Conservation (phyloP, 1,140 invertebrate genomes). For the Drosophila mauritiana region DNA sequence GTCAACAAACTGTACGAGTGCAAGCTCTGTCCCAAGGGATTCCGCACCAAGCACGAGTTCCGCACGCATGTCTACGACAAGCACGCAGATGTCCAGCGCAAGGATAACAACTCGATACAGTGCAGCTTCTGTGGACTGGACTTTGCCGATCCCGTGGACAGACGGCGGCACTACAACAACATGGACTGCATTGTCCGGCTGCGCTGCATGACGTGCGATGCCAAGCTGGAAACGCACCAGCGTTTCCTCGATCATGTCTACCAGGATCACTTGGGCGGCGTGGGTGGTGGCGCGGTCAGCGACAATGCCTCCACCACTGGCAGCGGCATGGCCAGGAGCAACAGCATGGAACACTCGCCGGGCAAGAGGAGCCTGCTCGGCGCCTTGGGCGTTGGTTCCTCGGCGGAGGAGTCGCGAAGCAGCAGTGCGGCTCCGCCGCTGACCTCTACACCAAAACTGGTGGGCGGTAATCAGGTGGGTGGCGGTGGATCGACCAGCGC, state of each 20-base stretch:
- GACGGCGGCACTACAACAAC: slow-evolving; percentile 83
- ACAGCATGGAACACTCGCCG: slow-evolving; percentile 65
- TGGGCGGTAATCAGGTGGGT: slow-evolving; percentile 1
- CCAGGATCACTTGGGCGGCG: slow-evolving; percentile 75
- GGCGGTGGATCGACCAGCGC: background rate
- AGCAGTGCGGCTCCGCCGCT: slow-evolving; percentile 31
- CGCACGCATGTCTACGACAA: slow-evolving; percentile 83
- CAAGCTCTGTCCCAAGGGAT: slow-evolving; percentile 79
- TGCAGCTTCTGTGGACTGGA: slow-evolving; percentile 82
- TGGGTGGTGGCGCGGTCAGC: slow-evolving; percentile 63
- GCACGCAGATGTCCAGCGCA: slow-evolving; percentile 80
- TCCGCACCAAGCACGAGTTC: slow-evolving; percentile 83
- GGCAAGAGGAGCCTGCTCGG: slow-evolving; percentile 62
- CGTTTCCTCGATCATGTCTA: slow-evolving; percentile 83
- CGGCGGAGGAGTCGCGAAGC: slow-evolving; percentile 75
- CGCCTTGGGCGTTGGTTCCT: slow-evolving; percentile 64
- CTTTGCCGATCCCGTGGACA: slow-evolving; percentile 78
- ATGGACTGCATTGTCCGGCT: slow-evolving; percentile 83
- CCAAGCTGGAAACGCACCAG: slow-evolving; percentile 80
- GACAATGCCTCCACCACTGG: slow-evolving; percentile 65
- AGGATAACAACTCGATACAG: slow-evolving; percentile 72
- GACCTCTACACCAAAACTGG: slow-evolving; percentile 33
- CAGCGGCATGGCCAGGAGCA: slow-evolving; percentile 37
- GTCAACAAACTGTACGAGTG: slow-evolving; percentile 84
- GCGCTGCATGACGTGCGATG: slow-evolving; percentile 83